Evolutionary conservation across 1,140 invertebrate genomes (phyloP), one percentile per base, ranked within the genome.

Genomic region (Euura saliciscinereae): DNA sequence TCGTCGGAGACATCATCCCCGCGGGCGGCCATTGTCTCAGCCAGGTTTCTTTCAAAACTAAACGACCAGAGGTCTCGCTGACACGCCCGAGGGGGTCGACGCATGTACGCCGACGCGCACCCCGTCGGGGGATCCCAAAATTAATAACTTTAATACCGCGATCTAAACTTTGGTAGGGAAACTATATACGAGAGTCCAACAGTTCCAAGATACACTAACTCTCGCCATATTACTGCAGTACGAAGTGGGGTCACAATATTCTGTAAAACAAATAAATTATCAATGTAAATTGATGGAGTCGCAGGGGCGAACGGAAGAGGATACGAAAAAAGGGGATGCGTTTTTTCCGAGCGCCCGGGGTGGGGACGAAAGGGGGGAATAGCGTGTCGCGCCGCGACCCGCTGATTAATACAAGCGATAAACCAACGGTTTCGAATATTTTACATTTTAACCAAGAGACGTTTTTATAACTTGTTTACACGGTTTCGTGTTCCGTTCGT

Each of bases 21-120:
- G 78, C 85, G 73, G 85, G 85, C 82, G 84, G 80, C 82, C 84
- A 86, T 86, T 86, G 85, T 86, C 84, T 86, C 83, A 86, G 45
- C 11, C 64, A 45, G 73, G 78, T 71, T 72, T 69, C 68, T 73
- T 66, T 73, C 77, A 68, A 69, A 77, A 70, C 75, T 73, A 75
- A 78, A 78, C 73, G 76, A 80, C 73, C 73, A 74, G 75, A 74
- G 73, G 75, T 74, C 76, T 74, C 75, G 75, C 77, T 82, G 82
- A 83, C 83, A 82, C 80, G 74, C 82, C 79, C 81, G 79, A 72
- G 80, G 83, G 82, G 83, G 78, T 79, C 79, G 70, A 74, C 77
- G 78, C 13, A 59, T 59, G 51, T 59, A 59, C 51, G 51, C 51
- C 8, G 51, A 59, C 51, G 51, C 10, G 13, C 78, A 73, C 75